Conservation (phyloP, 2,113 vertebrate genomes). For the Burhinus bistriatus region DNA sequence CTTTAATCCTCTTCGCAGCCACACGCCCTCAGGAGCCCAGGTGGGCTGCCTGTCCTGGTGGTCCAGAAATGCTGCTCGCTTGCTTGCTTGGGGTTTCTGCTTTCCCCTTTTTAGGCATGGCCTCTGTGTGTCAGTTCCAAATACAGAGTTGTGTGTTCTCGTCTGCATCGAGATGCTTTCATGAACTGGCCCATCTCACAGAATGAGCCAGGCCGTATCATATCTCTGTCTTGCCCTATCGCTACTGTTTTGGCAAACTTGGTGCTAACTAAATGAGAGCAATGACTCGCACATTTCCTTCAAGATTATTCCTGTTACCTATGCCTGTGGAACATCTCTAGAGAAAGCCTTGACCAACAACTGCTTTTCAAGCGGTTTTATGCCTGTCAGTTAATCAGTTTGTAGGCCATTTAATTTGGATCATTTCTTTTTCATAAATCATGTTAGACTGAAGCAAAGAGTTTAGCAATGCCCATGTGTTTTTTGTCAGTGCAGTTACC, state of each 20-base stretch:
- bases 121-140: accelerated
- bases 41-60: accelerated
- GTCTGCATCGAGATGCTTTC: not conserved
- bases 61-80: accelerated
- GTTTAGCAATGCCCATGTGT: not conserved
- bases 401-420: not conserved
- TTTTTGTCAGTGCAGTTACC: not conserved
- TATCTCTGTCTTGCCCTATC: not conserved
- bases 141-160: not conserved
- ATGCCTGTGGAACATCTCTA: not conserved
- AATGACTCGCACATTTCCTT: not conserved
- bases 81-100: accelerated
- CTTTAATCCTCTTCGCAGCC: not conserved
- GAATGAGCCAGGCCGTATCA: not conserved
- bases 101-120: not conserved
- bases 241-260: not conserved
- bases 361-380: not conserved
- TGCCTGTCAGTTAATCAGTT: not conserved
- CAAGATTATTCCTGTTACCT: not conserved
- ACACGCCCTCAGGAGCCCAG: not conserved
- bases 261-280: not conserved
- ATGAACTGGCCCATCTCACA: not conserved
- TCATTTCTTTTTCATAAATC: not conserved
- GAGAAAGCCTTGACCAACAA: not conserved
- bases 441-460: not conserved